phyloP scores from a whole-genome alignment of 2,797 vertebrate species.

The Thaleichthys pacificus region DNA sequence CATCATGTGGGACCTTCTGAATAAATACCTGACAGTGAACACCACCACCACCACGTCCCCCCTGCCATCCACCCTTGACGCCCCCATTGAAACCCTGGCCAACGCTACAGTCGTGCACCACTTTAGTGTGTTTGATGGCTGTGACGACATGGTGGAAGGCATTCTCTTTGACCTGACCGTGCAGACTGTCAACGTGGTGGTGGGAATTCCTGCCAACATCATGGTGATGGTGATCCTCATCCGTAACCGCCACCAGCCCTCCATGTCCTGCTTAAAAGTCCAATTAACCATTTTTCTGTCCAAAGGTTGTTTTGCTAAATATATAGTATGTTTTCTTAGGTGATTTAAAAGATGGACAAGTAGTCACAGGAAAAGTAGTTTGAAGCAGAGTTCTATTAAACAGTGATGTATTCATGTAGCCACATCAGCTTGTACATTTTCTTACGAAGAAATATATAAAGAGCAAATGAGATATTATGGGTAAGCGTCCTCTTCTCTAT shows the following conservation, averaged over 20 bases:
- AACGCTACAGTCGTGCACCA: conserved; percentile 51
- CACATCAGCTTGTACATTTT: background rate
- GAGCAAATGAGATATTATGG: too few species aligned
- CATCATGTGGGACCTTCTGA: conserved; percentile 51
- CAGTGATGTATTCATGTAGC: background rate
- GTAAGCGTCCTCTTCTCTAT: conserved; percentile 8
- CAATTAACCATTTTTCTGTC: background rate
- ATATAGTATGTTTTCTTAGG: background rate
- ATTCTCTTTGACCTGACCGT: conserved; percentile 72
- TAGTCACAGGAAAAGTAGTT: background rate
- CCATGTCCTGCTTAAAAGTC: conserved; percentile 57
- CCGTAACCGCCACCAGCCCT: conserved; percentile 63
- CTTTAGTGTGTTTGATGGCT: conserved; percentile 72
- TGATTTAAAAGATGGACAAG: background rate
- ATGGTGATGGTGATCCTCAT: conserved; percentile 71
- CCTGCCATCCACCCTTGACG: conserved; percentile 18
- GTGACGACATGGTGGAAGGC: conserved; percentile 60
- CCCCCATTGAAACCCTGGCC: conserved; percentile 13
- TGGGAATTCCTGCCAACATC: conserved; percentile 76
- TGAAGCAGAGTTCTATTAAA: background rate
- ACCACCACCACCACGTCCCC: conserved; percentile 17
- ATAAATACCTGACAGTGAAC: conserved; percentile 14
- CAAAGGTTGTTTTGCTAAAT: conserved; percentile 18
- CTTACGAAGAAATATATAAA: background rate
- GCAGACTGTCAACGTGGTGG: conserved; percentile 67